Conservation (phyloP, 92 coral and sea anemone species). For the Epizoanthus stellaris region DNA sequence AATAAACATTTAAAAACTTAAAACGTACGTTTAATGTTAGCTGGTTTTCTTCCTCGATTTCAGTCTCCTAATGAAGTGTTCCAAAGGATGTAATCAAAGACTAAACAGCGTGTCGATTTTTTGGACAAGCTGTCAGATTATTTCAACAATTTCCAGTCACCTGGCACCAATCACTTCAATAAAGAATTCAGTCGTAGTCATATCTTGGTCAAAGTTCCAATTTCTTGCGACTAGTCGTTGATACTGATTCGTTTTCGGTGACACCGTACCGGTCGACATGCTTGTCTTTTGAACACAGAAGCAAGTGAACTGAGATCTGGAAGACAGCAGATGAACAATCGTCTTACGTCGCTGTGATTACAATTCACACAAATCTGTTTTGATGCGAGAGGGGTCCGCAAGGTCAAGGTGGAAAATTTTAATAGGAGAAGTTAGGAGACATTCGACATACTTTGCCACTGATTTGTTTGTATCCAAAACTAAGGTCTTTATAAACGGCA, state of each 20-base stretch:
- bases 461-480: too few species aligned
- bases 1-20: too few species aligned
- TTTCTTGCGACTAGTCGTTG: not conserved
- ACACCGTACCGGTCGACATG: not conserved
- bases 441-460: too few species aligned
- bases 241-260: not conserved
- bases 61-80: not conserved
- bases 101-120: not conserved
- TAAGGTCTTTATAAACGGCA: too few species aligned
- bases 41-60: not conserved
- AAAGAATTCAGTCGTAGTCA: constrained; percentile 7
- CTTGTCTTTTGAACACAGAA: not conserved
- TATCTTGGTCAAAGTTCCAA: not conserved
- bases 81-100: not conserved
- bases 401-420: too few species aligned
- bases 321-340: not conserved
- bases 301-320: not conserved
- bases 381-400: too few species aligned
- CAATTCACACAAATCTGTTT: too few species aligned
- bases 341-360: too few species aligned
- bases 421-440: too few species aligned
- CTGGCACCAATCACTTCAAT: constrained; percentile 23
- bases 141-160: not conserved
- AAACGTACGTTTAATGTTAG: not conserved
- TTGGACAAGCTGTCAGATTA: constrained; percentile 3